Percentiles rank a stretch among this genome's conserved stretches.
Conservation (phyloP, 2,113 vertebrate genomes). For the Zapornia atra region DNA sequence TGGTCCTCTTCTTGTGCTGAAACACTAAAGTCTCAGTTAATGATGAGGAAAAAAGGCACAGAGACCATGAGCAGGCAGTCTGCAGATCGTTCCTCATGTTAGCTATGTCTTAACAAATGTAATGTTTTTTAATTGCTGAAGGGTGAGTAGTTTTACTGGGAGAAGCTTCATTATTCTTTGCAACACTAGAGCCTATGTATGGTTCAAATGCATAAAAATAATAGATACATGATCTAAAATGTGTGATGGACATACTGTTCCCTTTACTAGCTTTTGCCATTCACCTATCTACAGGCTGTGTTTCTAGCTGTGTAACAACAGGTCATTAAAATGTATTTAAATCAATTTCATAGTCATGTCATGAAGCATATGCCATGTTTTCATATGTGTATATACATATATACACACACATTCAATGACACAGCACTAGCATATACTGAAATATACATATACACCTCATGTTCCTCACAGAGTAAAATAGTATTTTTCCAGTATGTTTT, state of each 20-base stretch:
- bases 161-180: neutral
- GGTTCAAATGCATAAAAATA: neutral
- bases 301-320: neutral
- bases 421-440: neutral
- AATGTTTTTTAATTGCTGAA: neutral
- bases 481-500: neutral
- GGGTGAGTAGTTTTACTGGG: neutral
- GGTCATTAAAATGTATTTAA: neutral
- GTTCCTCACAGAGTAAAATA: neutral
- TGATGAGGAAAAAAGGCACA: neutral
- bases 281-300: neutral
- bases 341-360: neutral
- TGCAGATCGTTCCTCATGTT: neutral
- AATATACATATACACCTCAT: neutral
- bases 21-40: constrained; percentile 63
- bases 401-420: neutral
- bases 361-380: neutral
- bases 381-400: neutral
- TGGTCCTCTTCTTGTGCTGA: constrained; percentile 63
- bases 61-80: neutral
- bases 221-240: neutral
- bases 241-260: neutral
- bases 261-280: neutral
- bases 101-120: neutral
- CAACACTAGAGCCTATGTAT: neutral